Evolutionary conservation across 2,888 invertebrate genomes (phyloP), one percentile per base, ranked within the genome.

Genomic region (Troides aeacus): DNA sequence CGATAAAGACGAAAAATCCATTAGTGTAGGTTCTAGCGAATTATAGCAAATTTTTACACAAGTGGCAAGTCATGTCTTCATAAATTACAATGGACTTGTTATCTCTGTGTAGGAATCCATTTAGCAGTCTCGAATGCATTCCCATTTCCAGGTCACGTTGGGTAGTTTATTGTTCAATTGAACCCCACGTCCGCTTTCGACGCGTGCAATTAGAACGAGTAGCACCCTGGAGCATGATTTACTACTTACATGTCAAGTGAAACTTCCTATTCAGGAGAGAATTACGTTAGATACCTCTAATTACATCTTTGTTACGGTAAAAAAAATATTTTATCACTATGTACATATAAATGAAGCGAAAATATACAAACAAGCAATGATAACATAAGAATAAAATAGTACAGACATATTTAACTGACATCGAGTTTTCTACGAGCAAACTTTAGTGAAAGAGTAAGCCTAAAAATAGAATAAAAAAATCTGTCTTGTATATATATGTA

Each of bases 111-210:
- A 8, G 57, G 12, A 59, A 65, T 58, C 57, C 64, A 64, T 58
- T 65, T 59, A 65, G 24, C 24, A 56, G 36, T 21, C 36, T 62
- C 17, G 18, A 24, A 58, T 65, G 65, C 65, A 59, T 23, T 53
- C 12, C 42, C 46, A 58, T 30, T 65, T 59, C 58, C 66, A 66
- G 56, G 66, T 66, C 66, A 66, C 66, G 66, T 66, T 18, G 36
- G 61, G 53, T 21, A 17, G 53, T 66, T 61, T 53, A 66, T 66
- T 66, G 66, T 66, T 62, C 66, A 66, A 66, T 66, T 62, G 61
- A 53, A 36, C 60, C 56, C 15, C 56, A 30, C 56, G 66, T 66
- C 66, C 50, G 56, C 61, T 53, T 50, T n/a, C 61, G 61, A 66
- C 66, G 60, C 23, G 61, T 61, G 53, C 66, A 66, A 66, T 66